phyloP scores from a whole-genome alignment of 2,888 invertebrate species.

The Sarcophaga subvicina region DNA sequence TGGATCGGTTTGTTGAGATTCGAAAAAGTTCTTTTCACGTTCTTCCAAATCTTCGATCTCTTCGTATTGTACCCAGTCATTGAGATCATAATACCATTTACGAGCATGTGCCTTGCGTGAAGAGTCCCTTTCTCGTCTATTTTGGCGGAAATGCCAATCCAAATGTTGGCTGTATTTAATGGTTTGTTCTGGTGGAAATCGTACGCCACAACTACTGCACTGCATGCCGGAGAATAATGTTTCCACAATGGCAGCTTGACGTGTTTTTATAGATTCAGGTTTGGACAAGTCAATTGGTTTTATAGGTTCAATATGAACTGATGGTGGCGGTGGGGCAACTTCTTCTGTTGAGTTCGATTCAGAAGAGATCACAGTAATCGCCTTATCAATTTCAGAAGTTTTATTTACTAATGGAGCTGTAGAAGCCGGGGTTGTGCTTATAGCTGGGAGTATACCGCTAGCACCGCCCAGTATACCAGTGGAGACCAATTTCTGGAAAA shows the following conservation, averaged over 20 bases:
- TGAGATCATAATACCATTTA: constrained; percentile 94
- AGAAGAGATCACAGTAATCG: neutral
- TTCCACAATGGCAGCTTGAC: constrained; percentile 88
- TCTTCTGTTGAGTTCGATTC: constrained; percentile 51
- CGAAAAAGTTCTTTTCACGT: constrained; percentile 94
- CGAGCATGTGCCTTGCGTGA: constrained; percentile 91
- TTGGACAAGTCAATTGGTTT: constrained; percentile 86
- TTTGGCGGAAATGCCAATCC: constrained; percentile 99
- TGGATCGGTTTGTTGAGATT: constrained; percentile 85
- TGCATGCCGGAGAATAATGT: constrained; percentile 94
- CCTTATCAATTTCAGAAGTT: constrained; percentile 30
- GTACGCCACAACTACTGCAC: constrained; percentile 97
- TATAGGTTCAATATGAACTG: constrained; percentile 77
- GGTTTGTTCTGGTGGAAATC: constrained; percentile 95
- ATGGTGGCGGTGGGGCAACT: constrained; percentile 71
- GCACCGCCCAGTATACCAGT: constrained; percentile 87
- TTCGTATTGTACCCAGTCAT: constrained; percentile 97
- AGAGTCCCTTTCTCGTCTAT: constrained; percentile 93
- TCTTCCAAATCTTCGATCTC: constrained; percentile 96
- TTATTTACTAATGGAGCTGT: neutral
- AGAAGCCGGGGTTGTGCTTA: constrained; percentile 7
- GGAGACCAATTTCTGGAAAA: constrained; percentile 92
- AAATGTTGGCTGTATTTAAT: constrained; percentile 96
- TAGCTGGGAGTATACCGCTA: constrained; percentile 57
- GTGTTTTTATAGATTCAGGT: constrained; percentile 88